Base-by-base conservation (phyloP, 2,113 vertebrate species). In the Cricetomys ansorgei region DNA sequence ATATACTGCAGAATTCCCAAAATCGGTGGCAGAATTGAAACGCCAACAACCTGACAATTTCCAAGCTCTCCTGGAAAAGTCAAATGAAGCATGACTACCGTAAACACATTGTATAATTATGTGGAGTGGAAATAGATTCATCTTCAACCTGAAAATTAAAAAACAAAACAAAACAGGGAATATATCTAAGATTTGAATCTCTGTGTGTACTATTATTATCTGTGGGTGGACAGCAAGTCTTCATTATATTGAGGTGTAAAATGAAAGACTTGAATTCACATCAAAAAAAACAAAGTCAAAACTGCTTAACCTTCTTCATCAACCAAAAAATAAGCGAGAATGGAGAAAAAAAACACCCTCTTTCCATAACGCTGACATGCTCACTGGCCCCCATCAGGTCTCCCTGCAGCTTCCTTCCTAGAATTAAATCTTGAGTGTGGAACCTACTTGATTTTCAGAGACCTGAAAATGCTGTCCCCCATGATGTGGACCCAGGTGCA, bases 401-500 rank as follows among this genome's bases (percentile, higher is more conserved):
- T 67, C 3, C 21, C 48, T 65, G 5, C 27, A 70, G n/a, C 34
- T 65, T 92, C 40, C 48, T 79, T 34, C 57, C 59, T 89, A 53
- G 64, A 77, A 64, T 80, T 70, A 45, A 93, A 92, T 48, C 34
- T n/a, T 53, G 4, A 76, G 13, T 16, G 17, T 69, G 43, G 85
- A 84, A 15, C 45, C 70, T 45, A 48, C 12, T 67, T 67, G 75
- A 43, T n/a, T 43, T 34, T 37, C 45, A 80, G 13, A n/a, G 89
- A 83, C 77, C 67, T 37, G 2, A 2, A 86, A 17, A 43, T 69
- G 34, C 9, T 70, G 45, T 89, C 88, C 55, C 27, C 10, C 19
- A 43, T 55, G 95, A 85, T 50, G 37, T 0, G 19, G 57, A 37
- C 86, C 81, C 96, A 96, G 95, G 91, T 97, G 96, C 94, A 93